Evolutionary conservation across 2,113 vertebrate species (phyloP).

Genomic region (Synodontis membranacea): DNA sequence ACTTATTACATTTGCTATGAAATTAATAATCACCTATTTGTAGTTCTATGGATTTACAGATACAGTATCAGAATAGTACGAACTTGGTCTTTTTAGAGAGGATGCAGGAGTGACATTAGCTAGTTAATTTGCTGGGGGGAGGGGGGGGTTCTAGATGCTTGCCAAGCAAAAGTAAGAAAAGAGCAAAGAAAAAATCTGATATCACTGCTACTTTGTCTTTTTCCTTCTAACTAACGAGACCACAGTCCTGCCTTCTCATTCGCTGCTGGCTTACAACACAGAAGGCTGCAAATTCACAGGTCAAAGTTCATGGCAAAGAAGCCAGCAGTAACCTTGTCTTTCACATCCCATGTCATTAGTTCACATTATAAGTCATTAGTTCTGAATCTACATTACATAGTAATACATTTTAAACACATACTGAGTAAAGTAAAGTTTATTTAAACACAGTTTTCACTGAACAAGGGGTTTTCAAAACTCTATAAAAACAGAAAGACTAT

Average conservation of each 20-base stretch:
- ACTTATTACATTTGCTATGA: too few species aligned
- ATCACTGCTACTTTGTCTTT: not conserved
- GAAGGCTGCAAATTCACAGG: not conserved
- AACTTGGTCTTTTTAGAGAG: not conserved
- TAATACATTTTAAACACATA: not conserved
- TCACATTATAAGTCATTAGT: not conserved
- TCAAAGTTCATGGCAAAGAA: not conserved
- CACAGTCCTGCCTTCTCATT: not conserved
- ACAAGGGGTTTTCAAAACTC: too few species aligned
- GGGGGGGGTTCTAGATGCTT: not conserved
- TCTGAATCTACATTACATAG: not conserved
- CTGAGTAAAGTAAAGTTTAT: too few species aligned
- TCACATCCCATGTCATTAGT: not conserved
- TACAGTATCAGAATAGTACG: not conserved
- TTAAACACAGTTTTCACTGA: too few species aligned
- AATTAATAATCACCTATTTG: too few species aligned
- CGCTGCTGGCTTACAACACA: not conserved
- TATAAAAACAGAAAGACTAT: too few species aligned
- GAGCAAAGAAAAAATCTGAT: not conserved
- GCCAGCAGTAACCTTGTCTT: not conserved
- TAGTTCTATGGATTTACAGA: too few species aligned
- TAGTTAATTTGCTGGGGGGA: not conserved
- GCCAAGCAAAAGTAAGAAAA: not conserved
- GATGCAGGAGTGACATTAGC: not conserved
- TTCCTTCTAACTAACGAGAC: not conserved